Base-by-base conservation (phyloP, 2,113 vertebrate species). In the Corvus hawaiiensis region DNA sequence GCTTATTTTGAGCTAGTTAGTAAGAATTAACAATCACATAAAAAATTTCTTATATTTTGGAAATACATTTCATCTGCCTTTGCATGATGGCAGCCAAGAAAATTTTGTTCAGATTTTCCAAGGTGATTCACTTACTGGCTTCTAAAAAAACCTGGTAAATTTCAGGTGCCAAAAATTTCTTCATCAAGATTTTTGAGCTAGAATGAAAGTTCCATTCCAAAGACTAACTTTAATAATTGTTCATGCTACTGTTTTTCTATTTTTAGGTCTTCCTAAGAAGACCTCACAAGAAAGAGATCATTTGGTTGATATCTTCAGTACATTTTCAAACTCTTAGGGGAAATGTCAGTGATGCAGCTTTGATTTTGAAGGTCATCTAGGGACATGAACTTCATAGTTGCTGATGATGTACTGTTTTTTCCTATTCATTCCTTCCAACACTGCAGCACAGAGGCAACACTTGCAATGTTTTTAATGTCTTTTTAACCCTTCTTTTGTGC, bases 31-130 rank as follows among this genome's bases (percentile, higher is more conserved):
- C 39, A 59, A 49, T 37, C 14, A 24, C 3, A 12, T 81, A 44
- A 39, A 79, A 91, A 56, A 3, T 1, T 44, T 44, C 17, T 78
- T 64, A 4, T 16, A 78, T 78, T 81, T 89, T 78, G n/a, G n/a
- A 76, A 95, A 89, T n/a, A 68, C 6, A 16, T 64, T 84, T 91
- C 16, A 44, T 71, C 62, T 89, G 58, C 37, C 46, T 30, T 69
- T 43, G 32, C 13, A 13, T 44, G 7, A 54, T 73, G 71, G 49
- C 44, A 95, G 63, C 33, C 54, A 56, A 32, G 73, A 85, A 96
- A 92, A 91, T 81, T 92, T 88, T 90, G n/a, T 80, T 95, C 77
- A 84, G 13, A 69, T 73, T 93, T 97, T 93, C 92, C 87, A 66
- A 80, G 32, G 59, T 88, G 87, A 93, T 91, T 97, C 92, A 90